Evolutionary conservation across 2,888 invertebrate genomes (phyloP).

Genomic region (Apeira syringaria): DNA sequence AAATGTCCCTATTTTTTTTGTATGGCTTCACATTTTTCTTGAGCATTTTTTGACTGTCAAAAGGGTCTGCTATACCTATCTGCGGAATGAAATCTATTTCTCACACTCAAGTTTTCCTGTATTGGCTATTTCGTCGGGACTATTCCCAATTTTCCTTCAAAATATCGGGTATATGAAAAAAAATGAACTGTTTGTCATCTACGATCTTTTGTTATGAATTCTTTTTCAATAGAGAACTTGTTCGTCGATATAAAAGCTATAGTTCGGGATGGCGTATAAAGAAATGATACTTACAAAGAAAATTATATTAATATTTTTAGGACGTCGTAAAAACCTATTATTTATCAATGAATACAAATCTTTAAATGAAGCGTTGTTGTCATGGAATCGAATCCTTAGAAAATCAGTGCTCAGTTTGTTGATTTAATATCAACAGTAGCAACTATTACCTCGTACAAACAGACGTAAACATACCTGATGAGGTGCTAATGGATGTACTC

Average conservation of each 20-base stretch:
- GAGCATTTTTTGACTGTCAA: constrained; percentile 17
- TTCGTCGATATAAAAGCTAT: too few species aligned
- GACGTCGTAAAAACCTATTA: too few species aligned
- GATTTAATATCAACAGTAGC: constrained; percentile 7
- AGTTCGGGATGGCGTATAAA: too few species aligned
- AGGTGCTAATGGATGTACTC: constrained; percentile 15
- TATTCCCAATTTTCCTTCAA: constrained; percentile 14
- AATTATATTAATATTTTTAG: too few species aligned
- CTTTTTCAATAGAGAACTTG: too few species aligned
- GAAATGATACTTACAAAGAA: too few species aligned
- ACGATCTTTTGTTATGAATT: too few species aligned
- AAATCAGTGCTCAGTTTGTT: constrained; percentile 1
- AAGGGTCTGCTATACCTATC: constrained; percentile 25
- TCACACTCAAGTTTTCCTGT: constrained; percentile 22
- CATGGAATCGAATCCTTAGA: too few species aligned
- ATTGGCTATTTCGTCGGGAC: constrained; percentile 16
- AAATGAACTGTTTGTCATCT: too few species aligned
- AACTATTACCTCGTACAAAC: constrained; percentile 5
- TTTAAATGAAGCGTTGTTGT: too few species aligned
- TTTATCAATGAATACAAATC: too few species aligned
- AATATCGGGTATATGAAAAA: too few species aligned
- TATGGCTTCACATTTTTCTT: constrained; percentile 9
- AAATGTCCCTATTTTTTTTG: constrained; percentile 11
- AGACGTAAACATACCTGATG: constrained; percentile 17
- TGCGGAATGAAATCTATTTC: constrained; percentile 28